These are phyloP conservation scores for Lamellibrachia columna DNA, from an alignment of 2,888 invertebrate genomes.

Conservation along the genomic window DNA sequence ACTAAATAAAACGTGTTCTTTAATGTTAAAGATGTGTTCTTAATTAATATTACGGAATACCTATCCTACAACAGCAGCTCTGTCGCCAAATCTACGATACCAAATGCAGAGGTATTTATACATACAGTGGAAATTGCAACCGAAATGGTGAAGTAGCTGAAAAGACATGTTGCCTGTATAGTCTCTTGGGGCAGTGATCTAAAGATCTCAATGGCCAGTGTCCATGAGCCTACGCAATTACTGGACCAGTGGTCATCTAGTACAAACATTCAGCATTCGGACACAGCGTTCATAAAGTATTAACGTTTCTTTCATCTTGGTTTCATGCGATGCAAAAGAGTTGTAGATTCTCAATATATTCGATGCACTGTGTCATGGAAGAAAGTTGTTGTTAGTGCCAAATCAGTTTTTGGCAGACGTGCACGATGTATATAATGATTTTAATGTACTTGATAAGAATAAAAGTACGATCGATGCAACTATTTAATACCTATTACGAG, in stretches of 20 bases:
- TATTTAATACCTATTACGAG: background rate
- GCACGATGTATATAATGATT: constrained; percentile 12
- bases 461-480: constrained; percentile 3
- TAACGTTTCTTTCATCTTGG: background rate
- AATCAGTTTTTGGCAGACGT: background rate
- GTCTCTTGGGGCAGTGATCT: background rate
- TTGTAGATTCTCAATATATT: background rate
- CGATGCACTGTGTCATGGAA: background rate
- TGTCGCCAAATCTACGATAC: too few relatives aligned
- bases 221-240: background rate
- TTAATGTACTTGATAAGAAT: background rate
- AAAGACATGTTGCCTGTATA: background rate
- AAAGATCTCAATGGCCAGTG: background rate
- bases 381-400: background rate
- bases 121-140: background rate
- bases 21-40: too few relatives aligned
- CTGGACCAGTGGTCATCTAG: background rate
- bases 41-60: too few relatives aligned
- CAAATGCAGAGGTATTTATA: background rate
- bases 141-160: background rate
- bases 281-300: background rate
- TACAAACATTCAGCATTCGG: background rate
- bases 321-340: background rate
- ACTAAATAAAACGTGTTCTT: too few relatives aligned
- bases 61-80: too few relatives aligned